Evolutionary conservation across 2,888 invertebrate species (phyloP), one percentile per base, ranked within the genome.

Genomic region (Platycheirus rosarum): DNA sequence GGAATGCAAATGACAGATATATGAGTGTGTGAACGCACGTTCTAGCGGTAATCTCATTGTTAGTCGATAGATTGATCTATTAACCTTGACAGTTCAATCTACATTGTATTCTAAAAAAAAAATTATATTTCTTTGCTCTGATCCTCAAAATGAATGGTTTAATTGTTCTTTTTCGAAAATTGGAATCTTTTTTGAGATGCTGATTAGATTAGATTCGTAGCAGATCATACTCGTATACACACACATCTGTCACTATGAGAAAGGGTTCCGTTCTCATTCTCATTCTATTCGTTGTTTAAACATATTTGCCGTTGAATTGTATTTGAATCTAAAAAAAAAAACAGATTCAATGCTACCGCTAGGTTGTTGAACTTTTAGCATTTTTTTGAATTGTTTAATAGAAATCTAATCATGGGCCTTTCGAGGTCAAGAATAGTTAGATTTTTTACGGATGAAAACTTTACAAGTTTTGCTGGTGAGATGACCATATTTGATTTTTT

Each of bases 1-100:
- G 48, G 20, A 32, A 55, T 65, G 13, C n/a, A 57, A 74, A 57
- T 35, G 35, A 29, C 70, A 51, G 37, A 48, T 75, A 73, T 46
- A 69, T 73, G 66, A 68, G 78, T 55, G 57, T 78, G 66, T 73
- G 74, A 79, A 73, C 37, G 68, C 78, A 69, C 68, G 62, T 55
- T 79, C 55, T 74, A 79, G 74, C 79, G 79, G 79, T 79, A 79
- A 79, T 79, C 79, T 79, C 13, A 79, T 74, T 79, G 75, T 79
- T 69, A 68, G 69, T 16, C 63, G 79, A 69, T 63, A 69, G 79
- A 79, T 79, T 79, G 79, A 79, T 79, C 74, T 79, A 63, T 79
- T 74, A 79, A 79, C 79, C 79, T 74, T 79, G 79, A 55, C 63
- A 74, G 79, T 65, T 79, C 68, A 69, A 63, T 23, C 14, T 37